phyloP scores from a whole-genome alignment of 2,113 vertebrate genomes.

The Macrotis lagotis region DNA sequence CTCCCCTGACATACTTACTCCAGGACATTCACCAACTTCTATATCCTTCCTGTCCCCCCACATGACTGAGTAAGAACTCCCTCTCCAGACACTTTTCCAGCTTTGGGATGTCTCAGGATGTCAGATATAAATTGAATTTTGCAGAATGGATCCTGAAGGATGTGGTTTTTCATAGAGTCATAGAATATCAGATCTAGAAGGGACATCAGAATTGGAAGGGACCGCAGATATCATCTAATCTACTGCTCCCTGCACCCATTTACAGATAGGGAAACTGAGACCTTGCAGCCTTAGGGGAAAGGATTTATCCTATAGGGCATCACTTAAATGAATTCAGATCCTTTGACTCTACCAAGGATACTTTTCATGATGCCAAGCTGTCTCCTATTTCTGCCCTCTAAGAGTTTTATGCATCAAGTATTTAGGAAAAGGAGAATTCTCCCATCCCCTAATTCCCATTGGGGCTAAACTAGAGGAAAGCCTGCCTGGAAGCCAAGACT shows the following conservation, averaged over 20 bases:
- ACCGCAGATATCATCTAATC: background rate
- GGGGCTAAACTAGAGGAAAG: background rate
- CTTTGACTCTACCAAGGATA: background rate
- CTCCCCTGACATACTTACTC: background rate
- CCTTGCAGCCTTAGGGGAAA: background rate
- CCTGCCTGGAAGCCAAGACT: background rate
- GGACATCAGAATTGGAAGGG: background rate
- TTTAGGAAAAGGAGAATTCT: background rate
- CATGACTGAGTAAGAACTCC: background rate
- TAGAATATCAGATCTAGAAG: background rate
- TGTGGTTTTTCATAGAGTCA: too few relatives aligned
- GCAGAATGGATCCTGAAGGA: background rate
- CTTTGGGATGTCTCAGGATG: background rate
- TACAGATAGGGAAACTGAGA: background rate
- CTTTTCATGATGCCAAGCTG: background rate
- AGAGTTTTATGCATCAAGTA: background rate
- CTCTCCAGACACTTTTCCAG: background rate
- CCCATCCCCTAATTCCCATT: background rate
- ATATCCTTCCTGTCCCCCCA: background rate
- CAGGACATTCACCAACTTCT: background rate
- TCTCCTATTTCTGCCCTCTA: background rate
- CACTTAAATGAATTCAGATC: background rate
- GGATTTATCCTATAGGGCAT: background rate
- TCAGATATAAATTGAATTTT: background rate
- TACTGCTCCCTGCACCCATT: background rate